Evolutionary conservation across 2,797 vertebrate species (phyloP), one percentile per base, ranked within the genome.

Genomic region (Pseudopleuronectes americanus): DNA sequence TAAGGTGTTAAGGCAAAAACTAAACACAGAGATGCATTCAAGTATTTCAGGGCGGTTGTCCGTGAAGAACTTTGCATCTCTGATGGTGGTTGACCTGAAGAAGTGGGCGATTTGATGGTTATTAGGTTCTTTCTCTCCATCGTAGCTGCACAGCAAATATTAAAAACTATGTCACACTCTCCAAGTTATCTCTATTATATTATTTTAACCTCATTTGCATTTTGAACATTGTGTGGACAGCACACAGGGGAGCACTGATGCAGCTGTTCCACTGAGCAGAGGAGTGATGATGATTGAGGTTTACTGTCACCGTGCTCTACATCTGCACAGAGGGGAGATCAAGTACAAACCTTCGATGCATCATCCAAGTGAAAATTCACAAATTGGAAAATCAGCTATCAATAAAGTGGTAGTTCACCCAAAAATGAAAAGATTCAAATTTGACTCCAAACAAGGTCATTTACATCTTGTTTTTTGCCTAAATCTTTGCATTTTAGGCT

Each of bases 241-340:
- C 51, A 49, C 67, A 53, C n/a, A 22, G 36, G 36, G 3, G 36
- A 38, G 4, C 3, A 38, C 38, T 68, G 22, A 60, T 63, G 64
- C 64, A 77, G 69, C 62, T 80, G 68, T 57, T 75, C 28, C 23
- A 43, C 33, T 69, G 36, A 38, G 12, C 36, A 13, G 36, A 12
- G 36, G 36, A 38, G 12, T 61, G 43, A 82, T 68, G 58, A 67
- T 72, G 23, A 80, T 33, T 33, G 61, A 69, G 67, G 74, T 49
- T 55, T 49, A 65, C 57, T 69, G 76, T 63, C 49, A 60, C 47
- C 45, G 17, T 26, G 36, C 38, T 38, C 31, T 74, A 74, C 26
- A 51, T 36, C 63, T 70, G 24, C 57, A 22, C 62, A 67, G 28
- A 61, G 36, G 36, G 36, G 36, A 38, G 36, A 38, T 38, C 36